Evolutionary conservation across 2,113 vertebrate genomes (phyloP).

Genomic region (Psilopogon haemacephalus): DNA sequence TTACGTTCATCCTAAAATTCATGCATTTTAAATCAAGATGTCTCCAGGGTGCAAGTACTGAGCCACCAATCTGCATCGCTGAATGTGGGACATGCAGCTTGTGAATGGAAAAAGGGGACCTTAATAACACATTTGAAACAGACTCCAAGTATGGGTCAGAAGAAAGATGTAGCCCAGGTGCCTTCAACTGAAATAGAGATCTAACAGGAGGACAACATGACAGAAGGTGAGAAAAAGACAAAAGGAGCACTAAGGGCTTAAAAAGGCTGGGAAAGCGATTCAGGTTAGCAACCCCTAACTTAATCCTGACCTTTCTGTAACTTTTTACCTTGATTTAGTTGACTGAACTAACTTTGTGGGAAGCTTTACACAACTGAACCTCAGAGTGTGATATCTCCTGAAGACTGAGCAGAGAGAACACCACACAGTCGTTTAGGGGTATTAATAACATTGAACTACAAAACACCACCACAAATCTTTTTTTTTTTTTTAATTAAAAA

Average conservation of each 20-base stretch:
- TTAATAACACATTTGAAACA: constrained; percentile 37
- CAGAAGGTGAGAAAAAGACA: constrained; percentile 52
- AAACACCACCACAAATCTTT: neutral
- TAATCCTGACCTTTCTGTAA: constrained; percentile 56
- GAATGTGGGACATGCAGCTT: neutral
- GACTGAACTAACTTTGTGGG: constrained; percentile 64
- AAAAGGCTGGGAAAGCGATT: constrained; percentile 34
- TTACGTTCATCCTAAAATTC: neutral
- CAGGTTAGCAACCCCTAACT: constrained; percentile 61
- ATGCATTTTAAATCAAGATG: constrained; percentile 6
- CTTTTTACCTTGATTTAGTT: constrained; percentile 60
- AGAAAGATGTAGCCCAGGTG: constrained; percentile 40
- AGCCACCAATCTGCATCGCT: constrained; percentile 20
- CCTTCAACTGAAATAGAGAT: constrained; percentile 58
- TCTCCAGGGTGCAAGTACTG: neutral
- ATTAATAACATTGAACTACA: neutral
- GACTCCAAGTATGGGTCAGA: constrained; percentile 22
- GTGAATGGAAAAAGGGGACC: constrained; percentile 26
- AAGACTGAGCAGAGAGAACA: neutral
- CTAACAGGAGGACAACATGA: constrained; percentile 42
- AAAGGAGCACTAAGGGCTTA: constrained; percentile 46
- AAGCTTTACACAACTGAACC: constrained; percentile 43
- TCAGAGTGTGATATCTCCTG: constrained; percentile 6
- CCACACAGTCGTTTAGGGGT: neutral
- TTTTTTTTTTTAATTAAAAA: neutral